These are phyloP conservation scores for Ormyrus thymus DNA, from an alignment of 2,888 invertebrate genomes.

Conservation along the genomic window DNA sequence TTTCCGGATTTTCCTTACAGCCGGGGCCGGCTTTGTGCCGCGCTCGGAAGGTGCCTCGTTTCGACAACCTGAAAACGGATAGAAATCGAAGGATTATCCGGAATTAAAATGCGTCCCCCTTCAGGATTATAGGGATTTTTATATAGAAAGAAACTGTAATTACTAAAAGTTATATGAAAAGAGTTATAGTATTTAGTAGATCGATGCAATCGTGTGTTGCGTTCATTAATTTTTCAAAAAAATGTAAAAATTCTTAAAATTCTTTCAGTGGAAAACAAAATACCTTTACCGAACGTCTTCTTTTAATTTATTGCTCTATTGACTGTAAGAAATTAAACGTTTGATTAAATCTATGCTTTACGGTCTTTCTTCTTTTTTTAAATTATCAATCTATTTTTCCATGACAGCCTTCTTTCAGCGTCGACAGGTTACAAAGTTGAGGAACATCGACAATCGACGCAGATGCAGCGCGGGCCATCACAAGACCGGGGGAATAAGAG, in stretches of 20 bases:
- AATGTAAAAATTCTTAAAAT: background rate
- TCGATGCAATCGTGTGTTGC: too few species aligned
- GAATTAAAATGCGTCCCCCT: constrained; percentile 15
- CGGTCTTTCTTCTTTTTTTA: background rate
- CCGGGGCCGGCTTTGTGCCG: background rate
- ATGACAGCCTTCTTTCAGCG: background rate
- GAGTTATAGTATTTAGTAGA: too few species aligned
- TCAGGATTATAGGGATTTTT: background rate
- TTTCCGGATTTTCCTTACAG: constrained; percentile 14
- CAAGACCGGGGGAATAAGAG: background rate
- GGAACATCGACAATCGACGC: constrained; percentile 11
- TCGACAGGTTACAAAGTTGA: constrained; percentile 31
- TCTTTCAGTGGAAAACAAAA: background rate
- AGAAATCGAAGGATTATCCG: constrained; percentile 15
- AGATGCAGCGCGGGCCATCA: background rate
- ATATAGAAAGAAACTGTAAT: too few species aligned
- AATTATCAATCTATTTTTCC: constrained; percentile 24
- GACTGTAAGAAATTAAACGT: background rate
- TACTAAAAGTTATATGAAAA: too few species aligned
- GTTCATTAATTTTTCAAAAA: background rate
- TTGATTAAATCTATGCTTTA: background rate
- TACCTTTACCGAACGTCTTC: background rate
- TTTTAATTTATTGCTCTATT: background rate
- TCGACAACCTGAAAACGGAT: background rate
- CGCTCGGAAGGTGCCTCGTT: background rate